Evolutionary conservation across 2,888 invertebrate genomes (phyloP), one percentile per base, ranked within the genome.

Genomic region (Machimus atricapillus): DNA sequence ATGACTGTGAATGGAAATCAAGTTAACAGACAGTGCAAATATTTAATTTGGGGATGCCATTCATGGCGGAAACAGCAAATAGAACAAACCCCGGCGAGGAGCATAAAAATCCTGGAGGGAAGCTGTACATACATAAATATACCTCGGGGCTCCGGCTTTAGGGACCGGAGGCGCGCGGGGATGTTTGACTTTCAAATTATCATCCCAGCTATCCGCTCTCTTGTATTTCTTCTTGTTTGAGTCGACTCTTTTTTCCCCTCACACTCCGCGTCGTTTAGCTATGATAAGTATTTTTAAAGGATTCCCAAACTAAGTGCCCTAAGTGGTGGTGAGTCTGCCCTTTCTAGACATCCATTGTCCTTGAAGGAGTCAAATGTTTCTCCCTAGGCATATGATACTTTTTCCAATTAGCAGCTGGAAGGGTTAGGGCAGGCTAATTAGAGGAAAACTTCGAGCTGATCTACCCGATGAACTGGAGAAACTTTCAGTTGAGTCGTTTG

Each of bases 171-270:
- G 85, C 85, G 87, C 81, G 85, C 66, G 86, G 87, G 88, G 89
- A 89, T 89, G 89, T 89, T 90, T 89, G 90, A 89, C 89, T 89
- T 89, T 89, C 88, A 89, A 89, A 90, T 89, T 89, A 89, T 89
- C 89, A 88, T 88, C 88, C 87, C 46, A 40, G 73, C 74, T 73
- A 66, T 85, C 73, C 34, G 58, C 16, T 56, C 52, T 78, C 40
- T 7, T 40, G 27, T 76, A 34, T 86, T 79, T 66, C 73, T 79
- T 86, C 43, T 56, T 66, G 23, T 40, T 66, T 16, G 52, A 52
- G 19, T 58, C 19, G n/a, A 37, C 58, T 40, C 58, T 58, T 86
- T 86, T 58, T 52, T 12, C 23, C 23, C 43, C 73, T 8, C 52
- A 8, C n/a, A 6, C 52, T 0, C n/a, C 7, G n/a, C 56, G 52